Evolutionary conservation across 2,113 vertebrate genomes (phyloP).

Genomic region (Nyctibius bracteatus): DNA sequence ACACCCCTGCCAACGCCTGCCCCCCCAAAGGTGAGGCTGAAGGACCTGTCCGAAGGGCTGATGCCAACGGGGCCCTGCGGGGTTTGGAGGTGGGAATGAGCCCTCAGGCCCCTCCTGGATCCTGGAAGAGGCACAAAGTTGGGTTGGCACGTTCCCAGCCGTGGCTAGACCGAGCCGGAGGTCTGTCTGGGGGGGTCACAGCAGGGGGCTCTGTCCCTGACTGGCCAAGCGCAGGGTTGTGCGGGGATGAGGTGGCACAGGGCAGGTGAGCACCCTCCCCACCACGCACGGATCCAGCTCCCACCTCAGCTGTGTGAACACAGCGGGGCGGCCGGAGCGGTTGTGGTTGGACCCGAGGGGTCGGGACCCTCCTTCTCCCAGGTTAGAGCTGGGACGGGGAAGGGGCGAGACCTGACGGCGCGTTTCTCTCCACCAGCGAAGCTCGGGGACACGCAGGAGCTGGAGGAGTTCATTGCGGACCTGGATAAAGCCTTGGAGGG

Average conservation of each 20-base stretch:
- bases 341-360: neutral
- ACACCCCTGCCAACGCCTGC: neutral
- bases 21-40: constrained; percentile 36
- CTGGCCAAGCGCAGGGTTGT: neutral
- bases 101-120: neutral
- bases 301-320: too few species aligned
- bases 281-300: too few species aligned
- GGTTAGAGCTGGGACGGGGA: neutral
- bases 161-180: too few species aligned
- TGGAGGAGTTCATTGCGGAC: constrained; percentile 68
- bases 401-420: neutral
- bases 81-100: neutral
- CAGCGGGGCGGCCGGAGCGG: neutral
- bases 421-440: constrained; percentile 6
- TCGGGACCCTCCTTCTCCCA: neutral
- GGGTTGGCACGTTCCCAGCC: neutral
- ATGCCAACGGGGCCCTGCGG: neutral
- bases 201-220: neutral
- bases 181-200: neutral
- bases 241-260: neutral
- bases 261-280: neutral
- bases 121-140: neutral
- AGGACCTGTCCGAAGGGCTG: neutral
- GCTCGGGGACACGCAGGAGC: constrained; percentile 62
- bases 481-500: constrained; percentile 61